Evolutionary conservation across 2,797 vertebrate genomes (phyloP), one percentile per base, ranked within the genome.

Genomic region (Enteromius argenteus): DNA sequence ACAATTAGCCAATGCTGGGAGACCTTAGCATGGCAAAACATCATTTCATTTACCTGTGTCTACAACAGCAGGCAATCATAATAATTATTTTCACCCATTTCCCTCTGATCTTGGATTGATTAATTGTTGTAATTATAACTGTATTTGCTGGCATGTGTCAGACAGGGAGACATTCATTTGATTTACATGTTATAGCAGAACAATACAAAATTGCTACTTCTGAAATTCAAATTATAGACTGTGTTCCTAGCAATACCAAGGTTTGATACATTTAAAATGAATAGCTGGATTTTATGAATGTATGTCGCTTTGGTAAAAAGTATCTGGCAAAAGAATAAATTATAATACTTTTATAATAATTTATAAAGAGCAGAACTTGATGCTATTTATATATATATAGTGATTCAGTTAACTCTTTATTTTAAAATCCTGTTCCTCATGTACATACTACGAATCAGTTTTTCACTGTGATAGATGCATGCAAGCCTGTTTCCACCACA

Each of bases 1-100:
- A 75, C 72, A 78, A 80, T 80, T 77, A 83, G 37, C 35, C 21
- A 15, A 21, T 17, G 19, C 81, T 42, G 21, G 75, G 87, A 77
- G 79, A 81, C n/a, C 62, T 74, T 32, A 66, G 53, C 39, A 62
- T 27, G 13, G 35, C n/a, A 1, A 62, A 39, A 72, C 51, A 46
- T 42, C 46, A 51, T 44, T 86, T 86, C 21, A 71, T 69, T 76
- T 44, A 13, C 32, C 32, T 8, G 15, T 10, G 14, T 27, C 37
- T 71, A 15, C 66, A 14, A 13, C 23, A 13, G 68, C 39, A 44
- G 39, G 19, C 21, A 10, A 11, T 42, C 79, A n/a, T 60, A 56
- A 35, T 71, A 64, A 79, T 37, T 53, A 68, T 80, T 19, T 80
- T 35, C 23, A 53, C n/a, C 30, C 46, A 23, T 80, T 68, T 53